These are phyloP conservation scores for Caenorhabditis panamensis DNA, from an alignment of 2,888 invertebrate species.

Conservation along the genomic window DNA sequence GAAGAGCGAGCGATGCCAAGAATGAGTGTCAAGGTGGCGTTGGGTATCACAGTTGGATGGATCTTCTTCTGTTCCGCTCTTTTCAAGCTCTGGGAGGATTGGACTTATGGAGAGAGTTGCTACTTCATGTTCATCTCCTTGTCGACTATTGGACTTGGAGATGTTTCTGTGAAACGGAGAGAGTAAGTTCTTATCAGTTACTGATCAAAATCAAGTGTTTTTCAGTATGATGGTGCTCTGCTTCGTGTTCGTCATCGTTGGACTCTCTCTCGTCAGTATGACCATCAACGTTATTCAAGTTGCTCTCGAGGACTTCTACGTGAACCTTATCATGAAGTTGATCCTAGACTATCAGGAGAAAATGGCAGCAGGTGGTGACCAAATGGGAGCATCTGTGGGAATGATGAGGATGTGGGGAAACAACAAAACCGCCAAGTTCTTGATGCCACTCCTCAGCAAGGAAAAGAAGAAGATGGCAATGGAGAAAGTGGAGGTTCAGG, in stretches of 20 bases:
- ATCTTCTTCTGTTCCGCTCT: conserved; percentile 92
- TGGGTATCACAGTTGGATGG: conserved; percentile 90
- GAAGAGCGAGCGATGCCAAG: conserved; percentile 63
- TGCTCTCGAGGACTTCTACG: conserved; percentile 80
- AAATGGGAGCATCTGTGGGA: conserved; percentile 79
- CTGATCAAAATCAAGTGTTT: too few relatives aligned
- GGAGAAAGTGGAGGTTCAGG: conserved; percentile 80
- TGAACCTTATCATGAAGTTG: conserved; percentile 79
- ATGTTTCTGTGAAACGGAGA: conserved; percentile 76
- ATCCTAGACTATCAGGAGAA: conserved; percentile 80
- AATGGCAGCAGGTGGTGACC: conserved; percentile 75
- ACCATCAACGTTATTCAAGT: conserved; percentile 82
- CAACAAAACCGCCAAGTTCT: conserved; percentile 78
- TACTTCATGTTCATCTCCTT: conserved; percentile 83
- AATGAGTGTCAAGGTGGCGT: conserved; percentile 76
- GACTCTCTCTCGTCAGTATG: conserved; percentile 83
- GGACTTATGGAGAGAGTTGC: conserved; percentile 82
- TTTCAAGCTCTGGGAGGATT: conserved; percentile 92
- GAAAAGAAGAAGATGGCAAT: conserved; percentile 77
- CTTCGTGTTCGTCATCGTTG: conserved; percentile 82
- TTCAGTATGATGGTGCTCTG: conserved; percentile 80
- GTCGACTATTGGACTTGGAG: conserved; percentile 82
- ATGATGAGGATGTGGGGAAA: conserved; percentile 81
- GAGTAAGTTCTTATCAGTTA: too few relatives aligned
- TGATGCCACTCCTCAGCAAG: conserved; percentile 79